Evolutionary conservation across 2,888 invertebrate genomes (phyloP).

Genomic region (Coleophora deauratella): DNA sequence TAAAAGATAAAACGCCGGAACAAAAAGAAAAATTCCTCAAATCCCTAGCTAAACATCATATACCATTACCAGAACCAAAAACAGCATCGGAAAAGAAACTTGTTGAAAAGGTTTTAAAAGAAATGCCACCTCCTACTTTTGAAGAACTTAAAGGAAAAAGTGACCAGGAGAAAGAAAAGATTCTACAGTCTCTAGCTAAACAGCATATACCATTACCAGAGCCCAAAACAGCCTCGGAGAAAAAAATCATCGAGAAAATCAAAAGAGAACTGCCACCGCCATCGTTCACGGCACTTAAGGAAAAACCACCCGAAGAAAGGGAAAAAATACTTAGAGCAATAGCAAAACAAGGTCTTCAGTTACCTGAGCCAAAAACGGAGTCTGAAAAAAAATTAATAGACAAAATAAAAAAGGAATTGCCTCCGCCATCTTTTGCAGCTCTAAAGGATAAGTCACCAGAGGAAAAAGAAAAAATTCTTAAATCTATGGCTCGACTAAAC

Average conservation of each 20-base stretch:
- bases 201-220: too few relatives aligned
- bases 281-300: slow-evolving; percentile 24
- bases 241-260: too few relatives aligned
- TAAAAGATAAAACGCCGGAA: slow-evolving; percentile 25
- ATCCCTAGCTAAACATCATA: slow-evolving; percentile 19
- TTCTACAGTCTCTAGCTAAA: too few relatives aligned
- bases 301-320: slow-evolving; percentile 24
- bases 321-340: slow-evolving; percentile 24
- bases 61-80: slow-evolving; percentile 22
- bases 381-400: slow-evolving; percentile 25
- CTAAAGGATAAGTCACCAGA: background rate
- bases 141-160: too few relatives aligned
- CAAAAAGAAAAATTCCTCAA: slow-evolving; percentile 29
- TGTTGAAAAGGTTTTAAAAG: slow-evolving; percentile 16
- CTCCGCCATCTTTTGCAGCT: slow-evolving; percentile 8
- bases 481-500: slow-evolving; percentile 3
- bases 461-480: background rate
- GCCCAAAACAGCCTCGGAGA: too few relatives aligned
- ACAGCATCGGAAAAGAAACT: slow-evolving; percentile 25
- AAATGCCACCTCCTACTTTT: slow-evolving; percentile 10
- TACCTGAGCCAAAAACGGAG: slow-evolving; percentile 21
- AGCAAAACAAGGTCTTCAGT: slow-evolving; percentile 21
- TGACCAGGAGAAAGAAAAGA: too few relatives aligned
- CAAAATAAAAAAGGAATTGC: slow-evolving; percentile 6
- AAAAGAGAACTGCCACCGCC: slow-evolving; percentile 4